A percentile compares a stretch with the other conserved stretches of the same genome.
phyloP scores from a whole-genome alignment of 23 tunicate species.

The Oikopleura dioica region DNA sequence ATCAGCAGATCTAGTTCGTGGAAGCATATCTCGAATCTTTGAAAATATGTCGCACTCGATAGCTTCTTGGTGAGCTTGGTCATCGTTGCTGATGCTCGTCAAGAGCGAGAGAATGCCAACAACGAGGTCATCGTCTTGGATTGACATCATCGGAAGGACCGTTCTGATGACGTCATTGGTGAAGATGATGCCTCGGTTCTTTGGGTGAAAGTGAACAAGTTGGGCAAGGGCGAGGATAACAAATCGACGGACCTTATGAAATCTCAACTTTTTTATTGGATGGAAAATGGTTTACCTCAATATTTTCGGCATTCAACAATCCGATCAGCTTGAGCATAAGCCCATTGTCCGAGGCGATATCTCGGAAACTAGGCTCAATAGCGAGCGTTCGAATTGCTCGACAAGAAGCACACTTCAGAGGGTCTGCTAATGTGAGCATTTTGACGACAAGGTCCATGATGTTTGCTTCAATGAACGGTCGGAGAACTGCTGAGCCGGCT shows the following conservation, averaged over 20 bases:
- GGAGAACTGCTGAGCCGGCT: too few relatives aligned
- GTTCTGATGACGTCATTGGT: neutral
- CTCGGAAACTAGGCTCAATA: neutral
- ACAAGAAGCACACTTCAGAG: neutral
- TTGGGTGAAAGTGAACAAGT: neutral
- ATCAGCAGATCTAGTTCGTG: neutral
- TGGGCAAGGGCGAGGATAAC: neutral
- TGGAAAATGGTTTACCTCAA: too few relatives aligned
- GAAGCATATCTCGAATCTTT: too few relatives aligned
- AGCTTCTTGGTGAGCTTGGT: neutral
- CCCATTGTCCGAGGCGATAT: neutral
- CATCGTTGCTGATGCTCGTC: neutral
- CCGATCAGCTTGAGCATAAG: neutral
- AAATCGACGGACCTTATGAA: neutral
- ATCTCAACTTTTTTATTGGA: too few relatives aligned
- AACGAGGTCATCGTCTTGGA: neutral
- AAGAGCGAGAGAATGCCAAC: neutral
- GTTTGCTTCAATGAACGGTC: too few relatives aligned
- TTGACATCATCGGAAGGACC: neutral
- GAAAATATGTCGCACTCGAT: too few relatives aligned
- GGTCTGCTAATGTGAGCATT: too few relatives aligned
- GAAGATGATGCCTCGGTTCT: neutral
- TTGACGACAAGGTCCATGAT: too few relatives aligned
- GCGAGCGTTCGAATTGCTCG: neutral
- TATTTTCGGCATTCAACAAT: neutral